A percentile compares a stretch with the other conserved stretches of the same genome.
phyloP scores from a whole-genome alignment of 2,797 vertebrate species.

The Tinamus major region DNA sequence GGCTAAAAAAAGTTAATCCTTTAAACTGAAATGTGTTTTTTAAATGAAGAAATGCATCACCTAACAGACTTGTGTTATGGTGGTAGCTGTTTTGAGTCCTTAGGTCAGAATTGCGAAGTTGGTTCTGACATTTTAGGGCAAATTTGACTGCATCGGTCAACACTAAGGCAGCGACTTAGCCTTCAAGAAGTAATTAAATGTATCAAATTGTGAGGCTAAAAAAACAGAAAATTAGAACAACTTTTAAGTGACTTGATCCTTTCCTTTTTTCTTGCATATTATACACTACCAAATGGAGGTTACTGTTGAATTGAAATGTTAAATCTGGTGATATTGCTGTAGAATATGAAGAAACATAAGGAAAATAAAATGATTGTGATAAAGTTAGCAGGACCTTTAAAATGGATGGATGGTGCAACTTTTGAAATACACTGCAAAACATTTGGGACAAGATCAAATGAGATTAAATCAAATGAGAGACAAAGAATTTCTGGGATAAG shows the following conservation, averaged over 20 bases:
- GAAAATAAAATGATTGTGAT: not conserved
- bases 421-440: not conserved
- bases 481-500: not conserved
- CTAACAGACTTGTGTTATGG: not conserved
- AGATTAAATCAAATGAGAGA: not conserved
- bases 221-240: not conserved
- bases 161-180: not conserved
- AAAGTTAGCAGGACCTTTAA: not conserved
- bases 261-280: not conserved
- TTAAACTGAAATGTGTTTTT: not conserved
- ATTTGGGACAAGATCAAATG: not conserved
- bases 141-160: not conserved
- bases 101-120: not conserved
- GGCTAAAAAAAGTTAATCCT: not conserved
- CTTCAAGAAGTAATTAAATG: not conserved
- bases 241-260: not conserved
- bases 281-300: not conserved
- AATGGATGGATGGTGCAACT: no score
- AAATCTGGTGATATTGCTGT: no score
- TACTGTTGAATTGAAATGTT: no score
- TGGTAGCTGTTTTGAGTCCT: not conserved
- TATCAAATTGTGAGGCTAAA: not conserved
- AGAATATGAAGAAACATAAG: not conserved
- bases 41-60: not conserved
- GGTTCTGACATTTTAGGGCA: not conserved